phyloP scores from a whole-genome alignment of 2,113 vertebrate species.

The Drymodes brunneopygia region DNA sequence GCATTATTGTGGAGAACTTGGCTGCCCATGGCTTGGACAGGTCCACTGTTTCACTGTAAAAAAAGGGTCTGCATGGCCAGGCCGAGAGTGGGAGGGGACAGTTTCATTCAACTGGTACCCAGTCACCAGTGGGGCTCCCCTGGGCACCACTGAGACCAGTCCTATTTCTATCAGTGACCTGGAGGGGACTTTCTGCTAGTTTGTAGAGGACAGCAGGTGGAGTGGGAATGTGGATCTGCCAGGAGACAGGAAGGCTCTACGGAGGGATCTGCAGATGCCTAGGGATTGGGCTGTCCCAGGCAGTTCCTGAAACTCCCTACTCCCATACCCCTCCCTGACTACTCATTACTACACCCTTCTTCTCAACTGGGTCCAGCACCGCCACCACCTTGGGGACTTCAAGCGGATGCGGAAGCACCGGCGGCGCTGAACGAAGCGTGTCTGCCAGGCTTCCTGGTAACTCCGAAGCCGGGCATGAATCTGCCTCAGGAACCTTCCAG shows the following conservation, averaged over 20 bases:
- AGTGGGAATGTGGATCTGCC: not conserved
- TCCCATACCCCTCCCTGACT: not conserved
- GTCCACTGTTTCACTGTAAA: not conserved
- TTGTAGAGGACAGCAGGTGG: not conserved
- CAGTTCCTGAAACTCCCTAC: not conserved
- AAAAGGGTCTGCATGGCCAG: not conserved
- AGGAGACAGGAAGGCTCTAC: not conserved
- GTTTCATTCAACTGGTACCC: not conserved
- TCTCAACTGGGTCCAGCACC: not conserved
- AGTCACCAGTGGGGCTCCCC: not conserved
- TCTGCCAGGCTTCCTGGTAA: not conserved
- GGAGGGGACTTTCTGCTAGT: not conserved
- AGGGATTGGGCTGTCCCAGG: not conserved
- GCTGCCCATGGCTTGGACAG: not conserved
- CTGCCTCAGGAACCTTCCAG: not conserved
- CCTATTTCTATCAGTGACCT: not conserved
- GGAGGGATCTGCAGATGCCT: not conserved
- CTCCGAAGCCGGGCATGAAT: not conserved
- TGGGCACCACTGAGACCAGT: not conserved
- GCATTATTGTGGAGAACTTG: not conserved
- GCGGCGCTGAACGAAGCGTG: not conserved
- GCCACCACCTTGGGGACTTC: not conserved
- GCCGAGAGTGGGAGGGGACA: not conserved
- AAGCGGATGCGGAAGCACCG: not conserved
- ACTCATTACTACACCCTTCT: not conserved